These are phyloP conservation scores for Eledone cirrhosa DNA, from an alignment of 2,888 invertebrate genomes.

Conservation along the genomic window DNA sequence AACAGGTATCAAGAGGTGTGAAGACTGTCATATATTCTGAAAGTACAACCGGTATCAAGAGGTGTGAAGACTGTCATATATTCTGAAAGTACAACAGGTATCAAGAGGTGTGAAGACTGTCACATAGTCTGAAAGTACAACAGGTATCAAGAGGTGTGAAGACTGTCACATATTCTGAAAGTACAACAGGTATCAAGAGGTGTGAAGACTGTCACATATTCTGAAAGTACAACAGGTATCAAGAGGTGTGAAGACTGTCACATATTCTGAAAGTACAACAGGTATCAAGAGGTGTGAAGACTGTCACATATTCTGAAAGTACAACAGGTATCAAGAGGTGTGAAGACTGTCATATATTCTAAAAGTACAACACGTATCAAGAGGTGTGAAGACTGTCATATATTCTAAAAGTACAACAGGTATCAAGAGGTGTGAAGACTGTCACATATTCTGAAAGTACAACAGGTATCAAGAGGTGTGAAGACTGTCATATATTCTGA, in stretches of 20 bases:
- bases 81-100: slow-evolving; percentile 45
- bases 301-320: slow-evolving; percentile 78
- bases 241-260: slow-evolving; percentile 81
- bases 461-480: slow-evolving; percentile 70
- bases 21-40: slow-evolving; percentile 81
- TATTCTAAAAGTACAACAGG: slow-evolving; percentile 66
- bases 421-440: slow-evolving; percentile 76
- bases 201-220: slow-evolving; percentile 84
- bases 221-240: slow-evolving; percentile 36
- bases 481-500: slow-evolving; percentile 81
- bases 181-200: slow-evolving; percentile 64
- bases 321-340: slow-evolving; percentile 67
- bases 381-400: slow-evolving; percentile 85
- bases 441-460: slow-evolving; percentile 75
- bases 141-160: slow-evolving; percentile 72
- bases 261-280: slow-evolving; percentile 70
- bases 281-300: slow-evolving; percentile 73
- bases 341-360: slow-evolving; percentile 83
- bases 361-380: slow-evolving; percentile 75
- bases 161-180: slow-evolving; percentile 78
- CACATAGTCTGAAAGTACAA: slow-evolving; percentile 72
- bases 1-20: slow-evolving; percentile 70
- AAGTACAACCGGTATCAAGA: slow-evolving; percentile 47
- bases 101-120: slow-evolving; percentile 78
- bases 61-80: slow-evolving; percentile 86